A percentile compares a stretch with the other conserved stretches of the same genome.
Evolutionary conservation across 2,888 invertebrate genomes (phyloP).

Genomic region (Saturnia pavonia): DNA sequence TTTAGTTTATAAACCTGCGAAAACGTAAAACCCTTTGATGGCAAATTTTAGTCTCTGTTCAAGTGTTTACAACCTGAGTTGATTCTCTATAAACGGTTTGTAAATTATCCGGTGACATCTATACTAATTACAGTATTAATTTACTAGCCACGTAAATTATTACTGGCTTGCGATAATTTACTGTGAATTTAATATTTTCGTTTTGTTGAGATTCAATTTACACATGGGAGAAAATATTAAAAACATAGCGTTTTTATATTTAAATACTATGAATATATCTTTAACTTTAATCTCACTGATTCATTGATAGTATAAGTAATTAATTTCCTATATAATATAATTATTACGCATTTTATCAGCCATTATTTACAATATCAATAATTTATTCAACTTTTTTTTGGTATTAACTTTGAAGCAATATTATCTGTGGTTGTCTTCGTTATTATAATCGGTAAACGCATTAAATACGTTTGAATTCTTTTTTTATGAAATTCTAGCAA

Average conservation of each 20-base stretch:
- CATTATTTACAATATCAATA: slow-evolving; percentile 67
- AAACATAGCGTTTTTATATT: slow-evolving; percentile 50
- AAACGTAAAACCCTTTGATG: too few species aligned
- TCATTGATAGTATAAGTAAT: slow-evolving; percentile 67
- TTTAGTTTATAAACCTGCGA: too few species aligned
- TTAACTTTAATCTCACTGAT: slow-evolving; percentile 80
- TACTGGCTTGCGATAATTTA: slow-evolving; percentile 15
- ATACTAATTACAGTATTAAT: not conserved
- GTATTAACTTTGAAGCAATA: slow-evolving; percentile 45
- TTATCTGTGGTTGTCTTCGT: slow-evolving; percentile 26
- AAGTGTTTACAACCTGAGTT: too few species aligned
- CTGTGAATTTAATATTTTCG: slow-evolving; percentile 63
- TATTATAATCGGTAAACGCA: not conserved
- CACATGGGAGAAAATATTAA: slow-evolving; percentile 54
- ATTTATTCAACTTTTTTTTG: slow-evolving; percentile 19
- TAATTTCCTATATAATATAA: slow-evolving; percentile 64
- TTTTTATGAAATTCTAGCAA: not conserved
- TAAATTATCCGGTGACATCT: not conserved
- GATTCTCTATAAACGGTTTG: too few species aligned
- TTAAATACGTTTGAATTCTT: not conserved
- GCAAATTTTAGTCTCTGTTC: too few species aligned
- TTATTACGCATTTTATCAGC: slow-evolving; percentile 64
- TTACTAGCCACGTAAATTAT: slow-evolving; percentile 5
- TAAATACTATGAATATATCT: slow-evolving; percentile 48
- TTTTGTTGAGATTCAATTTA: slow-evolving; percentile 60